Conservation (phyloP, 2,113 vertebrate genomes). For the Sinocyclocheilus anophthalmus region DNA sequence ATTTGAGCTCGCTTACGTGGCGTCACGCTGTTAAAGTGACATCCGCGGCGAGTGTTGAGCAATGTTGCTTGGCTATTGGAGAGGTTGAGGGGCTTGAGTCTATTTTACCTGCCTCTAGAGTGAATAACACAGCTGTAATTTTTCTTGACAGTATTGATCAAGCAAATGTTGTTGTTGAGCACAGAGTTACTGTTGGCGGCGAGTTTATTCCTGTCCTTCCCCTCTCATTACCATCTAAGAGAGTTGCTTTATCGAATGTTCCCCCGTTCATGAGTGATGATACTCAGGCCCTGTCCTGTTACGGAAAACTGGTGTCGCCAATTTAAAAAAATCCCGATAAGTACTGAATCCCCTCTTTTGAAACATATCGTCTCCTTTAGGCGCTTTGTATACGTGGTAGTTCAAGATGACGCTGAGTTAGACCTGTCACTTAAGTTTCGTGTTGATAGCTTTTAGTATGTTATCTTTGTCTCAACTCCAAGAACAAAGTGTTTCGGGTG, state of each 20-base stretch:
- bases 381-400: constrained; percentile 29
- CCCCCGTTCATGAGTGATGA: background rate
- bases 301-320: background rate
- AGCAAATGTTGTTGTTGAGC: background rate
- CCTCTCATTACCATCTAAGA: background rate
- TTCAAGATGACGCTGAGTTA: background rate
- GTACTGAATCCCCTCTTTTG: background rate
- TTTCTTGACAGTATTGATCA: background rate
- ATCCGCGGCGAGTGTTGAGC: too few species aligned
- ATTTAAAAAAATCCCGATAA: background rate
- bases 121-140: background rate
- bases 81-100: too few species aligned
- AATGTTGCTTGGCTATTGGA: too few species aligned
- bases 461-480: too few species aligned
- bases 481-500: too few species aligned
- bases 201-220: background rate
- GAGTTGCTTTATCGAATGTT: background rate
- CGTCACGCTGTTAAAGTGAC: too few species aligned
- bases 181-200: background rate
- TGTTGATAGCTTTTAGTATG: too few species aligned
- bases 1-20: too few species aligned
- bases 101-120: background rate
- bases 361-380: constrained; percentile 43
- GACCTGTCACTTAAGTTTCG: background rate
- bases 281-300: background rate